Evolutionary conservation across 2,888 invertebrate genomes (phyloP).

Genomic region (Holacanthella duospinosa): DNA sequence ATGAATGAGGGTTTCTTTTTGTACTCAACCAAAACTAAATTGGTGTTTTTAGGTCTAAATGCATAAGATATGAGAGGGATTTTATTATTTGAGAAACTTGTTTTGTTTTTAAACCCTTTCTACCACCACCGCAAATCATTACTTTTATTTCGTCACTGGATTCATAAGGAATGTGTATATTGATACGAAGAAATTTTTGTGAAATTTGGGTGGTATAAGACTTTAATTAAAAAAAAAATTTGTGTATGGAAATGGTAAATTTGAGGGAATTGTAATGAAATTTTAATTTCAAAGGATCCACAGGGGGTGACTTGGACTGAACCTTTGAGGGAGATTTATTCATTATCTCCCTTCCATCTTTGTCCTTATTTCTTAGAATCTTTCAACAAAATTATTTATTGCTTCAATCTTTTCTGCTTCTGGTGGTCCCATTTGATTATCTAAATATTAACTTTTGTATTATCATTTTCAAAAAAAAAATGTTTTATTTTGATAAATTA

Average conservation of each 20-base stretch:
- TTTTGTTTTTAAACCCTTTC: no score
- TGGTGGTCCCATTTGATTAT: slow-evolving; percentile 9
- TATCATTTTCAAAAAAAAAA: background rate
- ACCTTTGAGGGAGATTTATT: background rate
- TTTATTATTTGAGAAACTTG: no score
- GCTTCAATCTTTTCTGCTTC: slow-evolving; percentile 1
- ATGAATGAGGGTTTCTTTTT: background rate
- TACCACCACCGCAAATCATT: background rate
- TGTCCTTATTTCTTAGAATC: background rate
- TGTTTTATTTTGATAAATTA: background rate
- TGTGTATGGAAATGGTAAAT: no score
- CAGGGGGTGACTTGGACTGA: slow-evolving; percentile 5
- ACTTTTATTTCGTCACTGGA: background rate
- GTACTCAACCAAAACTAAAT: background rate
- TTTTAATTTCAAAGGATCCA: slow-evolving; percentile 7
- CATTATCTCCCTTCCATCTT: background rate
- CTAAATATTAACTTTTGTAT: background rate
- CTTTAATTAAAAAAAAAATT: background rate
- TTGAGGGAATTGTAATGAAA: slow-evolving; percentile 15
- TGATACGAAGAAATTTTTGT: no score
- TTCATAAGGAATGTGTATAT: no score
- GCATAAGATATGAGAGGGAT: no score
- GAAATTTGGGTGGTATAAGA: no score
- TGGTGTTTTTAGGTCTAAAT: no score
- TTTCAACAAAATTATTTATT: slow-evolving; percentile 9